A percentile compares a stretch with the other conserved stretches of the same genome.
These are phyloP conservation scores for Stenolophus ochropezus DNA, from an alignment of 2,888 invertebrate genomes.

Conservation along the genomic window DNA sequence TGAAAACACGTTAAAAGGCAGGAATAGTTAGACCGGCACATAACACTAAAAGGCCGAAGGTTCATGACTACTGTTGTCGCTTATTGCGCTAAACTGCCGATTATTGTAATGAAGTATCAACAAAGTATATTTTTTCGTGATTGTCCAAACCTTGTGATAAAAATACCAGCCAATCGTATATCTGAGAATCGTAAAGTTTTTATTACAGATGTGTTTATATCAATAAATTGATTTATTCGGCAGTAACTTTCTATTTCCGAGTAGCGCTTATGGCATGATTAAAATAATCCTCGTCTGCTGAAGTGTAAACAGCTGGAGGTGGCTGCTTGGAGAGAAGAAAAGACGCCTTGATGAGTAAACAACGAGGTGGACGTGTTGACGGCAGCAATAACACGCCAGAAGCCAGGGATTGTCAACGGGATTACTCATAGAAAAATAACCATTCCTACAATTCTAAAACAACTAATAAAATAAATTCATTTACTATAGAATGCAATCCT, in stretches of 20 bases:
- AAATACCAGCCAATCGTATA: neutral
- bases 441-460: too few species aligned
- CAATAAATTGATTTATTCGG: neutral
- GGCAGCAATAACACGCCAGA: neutral
- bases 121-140: too few species aligned
- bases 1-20: neutral
- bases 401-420: too few species aligned
- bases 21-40: neutral
- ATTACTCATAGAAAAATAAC: too few species aligned
- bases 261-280: neutral
- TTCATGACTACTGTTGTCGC: neutral
- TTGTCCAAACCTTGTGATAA: neutral
- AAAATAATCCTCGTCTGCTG: neutral
- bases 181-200: neutral
- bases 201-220: neutral
- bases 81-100: too few species aligned
- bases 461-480: too few species aligned
- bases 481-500: too few species aligned
- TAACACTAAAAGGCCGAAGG: neutral
- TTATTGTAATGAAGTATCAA: too few species aligned
- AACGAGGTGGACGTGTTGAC: too few species aligned
- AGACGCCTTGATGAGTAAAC: neutral
- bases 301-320: neutral
- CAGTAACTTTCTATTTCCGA: neutral
- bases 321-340: neutral